Evolutionary conservation across 2,113 vertebrate genomes (phyloP).

Genomic region (Grammomys dolichurus): DNA sequence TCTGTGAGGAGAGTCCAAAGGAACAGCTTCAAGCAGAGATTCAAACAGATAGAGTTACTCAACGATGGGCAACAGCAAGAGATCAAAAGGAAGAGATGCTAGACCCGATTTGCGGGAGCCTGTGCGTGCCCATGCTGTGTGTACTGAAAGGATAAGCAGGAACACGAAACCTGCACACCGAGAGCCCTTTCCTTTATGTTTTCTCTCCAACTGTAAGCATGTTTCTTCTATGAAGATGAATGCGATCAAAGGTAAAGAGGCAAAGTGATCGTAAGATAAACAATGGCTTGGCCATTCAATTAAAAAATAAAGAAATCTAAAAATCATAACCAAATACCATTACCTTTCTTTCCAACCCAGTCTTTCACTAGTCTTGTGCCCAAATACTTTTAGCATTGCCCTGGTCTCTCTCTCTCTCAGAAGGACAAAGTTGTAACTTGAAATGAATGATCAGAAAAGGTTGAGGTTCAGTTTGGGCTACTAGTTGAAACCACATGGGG

Average conservation of each 20-base stretch:
- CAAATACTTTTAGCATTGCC: neutral
- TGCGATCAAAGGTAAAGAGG: neutral
- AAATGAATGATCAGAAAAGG: neutral
- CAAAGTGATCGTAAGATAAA: neutral
- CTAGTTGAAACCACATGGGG: neutral
- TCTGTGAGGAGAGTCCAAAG: constrained; percentile 35
- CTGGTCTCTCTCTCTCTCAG: neutral
- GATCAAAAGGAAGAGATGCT: constrained; percentile 7
- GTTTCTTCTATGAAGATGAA: neutral
- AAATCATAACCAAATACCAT: neutral
- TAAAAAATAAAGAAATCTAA: constrained; percentile 2
- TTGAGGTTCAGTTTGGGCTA: neutral
- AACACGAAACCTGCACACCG: neutral
- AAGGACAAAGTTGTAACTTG: neutral
- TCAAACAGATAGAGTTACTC: constrained; percentile 12
- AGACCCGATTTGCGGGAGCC: no score
- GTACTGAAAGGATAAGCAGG: neutral
- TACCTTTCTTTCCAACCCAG: neutral
- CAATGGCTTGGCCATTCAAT: neutral
- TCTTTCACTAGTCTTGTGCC: neutral
- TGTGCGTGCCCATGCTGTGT: neutral
- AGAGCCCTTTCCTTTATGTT: neutral
- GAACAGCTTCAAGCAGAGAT: constrained; percentile 41
- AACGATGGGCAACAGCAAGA: neutral
- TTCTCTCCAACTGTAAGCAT: neutral